Evolutionary conservation across 1,140 invertebrate species (phyloP).

Genomic region (Drosophila virilis): DNA sequence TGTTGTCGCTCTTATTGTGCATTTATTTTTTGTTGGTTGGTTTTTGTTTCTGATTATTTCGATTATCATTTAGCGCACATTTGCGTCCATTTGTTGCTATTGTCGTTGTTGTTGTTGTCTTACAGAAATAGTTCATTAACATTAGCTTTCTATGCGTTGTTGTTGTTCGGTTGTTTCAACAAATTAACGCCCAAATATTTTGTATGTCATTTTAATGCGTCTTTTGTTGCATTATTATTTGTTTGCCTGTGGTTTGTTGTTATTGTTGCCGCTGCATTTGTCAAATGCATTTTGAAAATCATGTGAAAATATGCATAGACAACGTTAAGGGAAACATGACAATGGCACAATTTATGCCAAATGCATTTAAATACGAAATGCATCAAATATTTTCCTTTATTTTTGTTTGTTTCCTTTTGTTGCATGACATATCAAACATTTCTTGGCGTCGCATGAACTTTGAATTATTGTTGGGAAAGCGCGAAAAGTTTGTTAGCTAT

Average conservation of each 20-base stretch:
- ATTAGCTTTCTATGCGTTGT: constrained; percentile 66
- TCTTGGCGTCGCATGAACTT: constrained; percentile 38
- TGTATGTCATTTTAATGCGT: constrained; percentile 61
- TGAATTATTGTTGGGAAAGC: constrained; percentile 23
- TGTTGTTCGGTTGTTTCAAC: constrained; percentile 37
- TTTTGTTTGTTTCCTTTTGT: constrained; percentile 4
- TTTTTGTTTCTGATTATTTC: constrained; percentile 31
- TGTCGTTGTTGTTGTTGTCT: constrained; percentile 33
- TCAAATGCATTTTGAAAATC: constrained; percentile 64
- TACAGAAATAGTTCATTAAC: constrained; percentile 69
- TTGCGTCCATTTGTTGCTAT: constrained; percentile 45
- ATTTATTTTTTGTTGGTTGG: constrained; percentile 6
- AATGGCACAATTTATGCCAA: constrained; percentile 73
- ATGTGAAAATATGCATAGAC: constrained; percentile 46
- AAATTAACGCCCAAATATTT: constrained; percentile 73
- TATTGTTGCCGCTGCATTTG: constrained; percentile 44
- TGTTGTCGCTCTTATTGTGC: constrained; percentile 13
- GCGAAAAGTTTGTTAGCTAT: constrained; percentile 19
- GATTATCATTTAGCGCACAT: constrained; percentile 65
- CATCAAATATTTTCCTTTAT: constrained; percentile 29
- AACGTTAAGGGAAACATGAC: constrained; percentile 60
- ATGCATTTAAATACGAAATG: constrained; percentile 58
- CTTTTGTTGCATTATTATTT: constrained; percentile 48
- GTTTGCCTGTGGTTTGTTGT: constrained; percentile 10
- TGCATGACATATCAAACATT: constrained; percentile 56